These are phyloP conservation scores for Falco novaeseelandiae DNA, from an alignment of 2,797 vertebrate genomes.

Conservation along the genomic window DNA sequence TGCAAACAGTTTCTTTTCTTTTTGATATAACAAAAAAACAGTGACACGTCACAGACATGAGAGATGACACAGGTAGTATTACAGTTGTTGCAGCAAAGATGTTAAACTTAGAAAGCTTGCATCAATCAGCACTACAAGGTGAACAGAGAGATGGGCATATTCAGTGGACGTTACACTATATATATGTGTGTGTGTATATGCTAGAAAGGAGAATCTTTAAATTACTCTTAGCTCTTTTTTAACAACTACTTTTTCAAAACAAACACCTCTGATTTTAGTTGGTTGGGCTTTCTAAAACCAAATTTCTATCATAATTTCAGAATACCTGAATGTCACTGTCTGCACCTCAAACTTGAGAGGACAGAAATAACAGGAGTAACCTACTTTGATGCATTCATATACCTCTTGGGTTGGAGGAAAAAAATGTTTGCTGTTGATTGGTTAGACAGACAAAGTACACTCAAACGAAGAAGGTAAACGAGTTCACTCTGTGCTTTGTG, in stretches of 20 bases:
- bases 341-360: not conserved
- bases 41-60: not conserved
- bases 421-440: not conserved
- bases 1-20: not conserved
- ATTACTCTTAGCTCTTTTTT: not conserved
- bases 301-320: not conserved
- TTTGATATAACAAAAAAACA: not conserved
- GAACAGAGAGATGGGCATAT: not conserved
- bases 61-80: not conserved
- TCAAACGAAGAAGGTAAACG: not conserved
- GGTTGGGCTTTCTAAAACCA: not conserved
- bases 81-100: not conserved
- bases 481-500: not conserved
- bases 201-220: not conserved
- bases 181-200: rapidly evolving
- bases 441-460: not conserved
- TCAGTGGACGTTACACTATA: not conserved
- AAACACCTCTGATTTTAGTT: not conserved
- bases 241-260: not conserved
- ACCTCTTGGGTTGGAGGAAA: not conserved
- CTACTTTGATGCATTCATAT: not conserved
- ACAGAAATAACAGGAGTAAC: not conserved
- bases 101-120: not conserved
- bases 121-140: not conserved
- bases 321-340: not conserved